Percentiles rank a stretch among this genome's conserved stretches.
Conservation (phyloP, 2,797 vertebrate species). For the Aldrovandia affinis region DNA sequence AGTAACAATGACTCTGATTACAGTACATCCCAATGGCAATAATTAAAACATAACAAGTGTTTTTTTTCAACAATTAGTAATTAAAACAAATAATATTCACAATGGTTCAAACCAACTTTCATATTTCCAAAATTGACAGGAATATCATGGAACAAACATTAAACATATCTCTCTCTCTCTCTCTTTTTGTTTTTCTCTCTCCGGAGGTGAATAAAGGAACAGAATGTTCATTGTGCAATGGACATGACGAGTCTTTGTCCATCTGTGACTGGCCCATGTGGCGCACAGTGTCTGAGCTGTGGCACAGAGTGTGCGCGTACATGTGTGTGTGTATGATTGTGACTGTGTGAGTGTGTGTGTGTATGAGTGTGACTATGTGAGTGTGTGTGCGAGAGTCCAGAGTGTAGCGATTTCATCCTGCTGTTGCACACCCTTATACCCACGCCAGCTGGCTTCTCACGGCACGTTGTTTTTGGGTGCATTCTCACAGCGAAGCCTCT, state of each 20-base stretch:
- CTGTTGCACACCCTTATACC: neutral
- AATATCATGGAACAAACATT: no score
- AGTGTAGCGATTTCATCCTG: neutral
- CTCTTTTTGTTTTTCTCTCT: neutral
- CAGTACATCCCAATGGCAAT: no score
- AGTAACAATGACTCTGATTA: no score
- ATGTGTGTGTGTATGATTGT: slow-evolving; percentile 22
- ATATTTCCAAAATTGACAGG: no score
- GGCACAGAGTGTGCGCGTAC: neutral
- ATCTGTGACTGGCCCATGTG: neutral
- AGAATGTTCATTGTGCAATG: neutral
- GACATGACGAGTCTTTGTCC: neutral
- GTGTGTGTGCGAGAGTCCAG: slow-evolving; percentile 15
- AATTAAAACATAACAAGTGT: no score
- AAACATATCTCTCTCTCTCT: no score
- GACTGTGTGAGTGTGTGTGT: slow-evolving; percentile 20
- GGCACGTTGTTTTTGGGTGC: neutral
- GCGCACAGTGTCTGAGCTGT: neutral
- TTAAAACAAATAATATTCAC: no score
- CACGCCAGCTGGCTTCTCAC: slow-evolving; percentile 7
- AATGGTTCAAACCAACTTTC: no score
- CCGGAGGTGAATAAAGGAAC: no score
- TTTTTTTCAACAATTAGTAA: no score
- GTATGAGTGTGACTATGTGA: slow-evolving; percentile 14
- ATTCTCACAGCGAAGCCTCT: neutral